A percentile compares a stretch with the other conserved stretches of the same genome.
phyloP scores from a whole-genome alignment of 2,113 vertebrate species.

The Grus americana region DNA sequence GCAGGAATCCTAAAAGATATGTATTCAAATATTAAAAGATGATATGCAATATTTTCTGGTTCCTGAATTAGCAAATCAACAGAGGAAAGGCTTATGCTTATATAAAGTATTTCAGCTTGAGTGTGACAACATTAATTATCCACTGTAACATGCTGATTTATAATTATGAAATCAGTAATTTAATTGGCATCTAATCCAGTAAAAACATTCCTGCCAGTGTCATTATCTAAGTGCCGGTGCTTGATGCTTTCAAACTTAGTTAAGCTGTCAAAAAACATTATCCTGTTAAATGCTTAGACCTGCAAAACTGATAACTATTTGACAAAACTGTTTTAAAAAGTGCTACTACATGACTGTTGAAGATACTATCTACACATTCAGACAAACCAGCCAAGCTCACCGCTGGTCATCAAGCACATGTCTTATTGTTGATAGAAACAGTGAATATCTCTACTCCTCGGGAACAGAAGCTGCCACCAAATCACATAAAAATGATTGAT shows the following conservation, averaged over 20 bases:
- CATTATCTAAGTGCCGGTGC: constrained; percentile 49
- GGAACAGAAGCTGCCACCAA: neutral
- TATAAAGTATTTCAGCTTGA: constrained; percentile 64
- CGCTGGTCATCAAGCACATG: neutral
- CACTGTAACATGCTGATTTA: constrained; percentile 63
- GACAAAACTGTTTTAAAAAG: constrained; percentile 6
- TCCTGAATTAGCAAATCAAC: constrained; percentile 63
- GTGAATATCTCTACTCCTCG: neutral
- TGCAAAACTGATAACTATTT: neutral
- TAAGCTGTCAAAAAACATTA: constrained; percentile 45
- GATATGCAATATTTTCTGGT: constrained; percentile 56
- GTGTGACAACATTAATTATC: constrained; percentile 73
- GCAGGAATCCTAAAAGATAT: neutral
- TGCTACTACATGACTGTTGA: neutral
- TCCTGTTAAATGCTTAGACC: constrained; percentile 16
- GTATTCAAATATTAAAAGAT: constrained; percentile 41
- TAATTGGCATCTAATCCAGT: constrained; percentile 73
- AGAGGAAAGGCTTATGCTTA: constrained; percentile 48
- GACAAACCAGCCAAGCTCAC: neutral
- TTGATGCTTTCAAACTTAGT: constrained; percentile 56
- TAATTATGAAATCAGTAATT: constrained; percentile 76
- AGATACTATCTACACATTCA: neutral
- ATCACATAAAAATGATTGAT: neutral
- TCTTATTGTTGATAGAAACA: neutral
- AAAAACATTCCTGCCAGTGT: constrained; percentile 65